Evolutionary conservation across 2,113 vertebrate species (phyloP).

Genomic region (Scolopax mira): DNA sequence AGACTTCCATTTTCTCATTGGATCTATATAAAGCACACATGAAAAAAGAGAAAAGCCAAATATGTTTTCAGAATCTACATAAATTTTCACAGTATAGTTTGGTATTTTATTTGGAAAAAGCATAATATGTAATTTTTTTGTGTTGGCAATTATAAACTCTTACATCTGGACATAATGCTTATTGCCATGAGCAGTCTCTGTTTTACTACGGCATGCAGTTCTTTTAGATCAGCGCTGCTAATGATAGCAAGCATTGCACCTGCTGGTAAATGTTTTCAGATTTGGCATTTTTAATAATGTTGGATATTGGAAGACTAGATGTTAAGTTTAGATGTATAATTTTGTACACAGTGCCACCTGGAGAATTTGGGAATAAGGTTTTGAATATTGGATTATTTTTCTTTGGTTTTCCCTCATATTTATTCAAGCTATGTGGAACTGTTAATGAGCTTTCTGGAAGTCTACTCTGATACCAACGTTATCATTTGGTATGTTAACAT

Average conservation of each 20-base stretch:
- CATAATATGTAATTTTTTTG: neutral
- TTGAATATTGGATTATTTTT: slow-evolving; percentile 17
- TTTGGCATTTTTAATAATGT: slow-evolving; percentile 13
- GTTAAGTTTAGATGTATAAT: slow-evolving; percentile 50
- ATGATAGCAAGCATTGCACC: neutral
- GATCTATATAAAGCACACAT: neutral
- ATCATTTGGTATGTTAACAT: neutral
- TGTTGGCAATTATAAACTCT: neutral
- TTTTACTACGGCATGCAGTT: neutral
- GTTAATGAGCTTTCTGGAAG: neutral
- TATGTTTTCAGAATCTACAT: neutral
- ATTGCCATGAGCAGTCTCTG: neutral
- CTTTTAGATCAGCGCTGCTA: neutral
- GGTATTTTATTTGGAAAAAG: neutral
- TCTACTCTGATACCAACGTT: neutral
- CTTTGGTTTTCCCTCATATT: neutral
- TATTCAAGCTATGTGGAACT: neutral
- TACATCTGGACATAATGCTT: neutral
- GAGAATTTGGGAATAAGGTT: slow-evolving; percentile 60
- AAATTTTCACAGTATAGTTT: neutral
- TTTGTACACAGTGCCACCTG: slow-evolving; percentile 68
- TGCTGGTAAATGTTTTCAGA: slow-evolving; percentile 13
- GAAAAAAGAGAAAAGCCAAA: neutral
- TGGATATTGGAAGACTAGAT: neutral
- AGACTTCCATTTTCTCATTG: neutral